phyloP scores from a whole-genome alignment of 2,113 vertebrate species.

The Coptodon rendalli region DNA sequence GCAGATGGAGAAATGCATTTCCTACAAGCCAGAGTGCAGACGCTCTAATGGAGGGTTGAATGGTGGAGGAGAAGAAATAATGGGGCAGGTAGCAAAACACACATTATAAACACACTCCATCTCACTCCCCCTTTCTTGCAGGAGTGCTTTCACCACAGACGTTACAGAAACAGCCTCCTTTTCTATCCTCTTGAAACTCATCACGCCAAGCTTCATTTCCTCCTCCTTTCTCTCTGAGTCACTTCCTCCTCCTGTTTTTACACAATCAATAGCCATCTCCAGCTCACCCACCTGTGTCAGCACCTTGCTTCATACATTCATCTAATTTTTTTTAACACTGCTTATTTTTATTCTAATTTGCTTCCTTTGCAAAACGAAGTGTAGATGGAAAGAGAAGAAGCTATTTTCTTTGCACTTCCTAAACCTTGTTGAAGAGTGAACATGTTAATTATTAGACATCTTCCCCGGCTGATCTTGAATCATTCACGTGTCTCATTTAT shows the following conservation, averaged over 20 bases:
- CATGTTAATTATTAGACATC: neutral
- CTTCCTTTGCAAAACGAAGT: neutral
- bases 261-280: neutral
- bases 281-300: neutral
- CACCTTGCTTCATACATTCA: neutral
- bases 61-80: neutral
- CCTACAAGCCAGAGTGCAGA: neutral
- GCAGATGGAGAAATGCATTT: neutral
- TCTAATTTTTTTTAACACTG: neutral
- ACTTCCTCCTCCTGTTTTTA: slow-evolving; percentile 6
- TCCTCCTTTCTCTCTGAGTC: slow-evolving; percentile 1
- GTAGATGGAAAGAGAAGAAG: neutral
- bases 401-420: neutral
- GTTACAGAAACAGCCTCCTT: neutral
- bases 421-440: neutral
- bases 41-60: neutral
- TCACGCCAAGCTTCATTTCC: neutral
- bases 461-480: neutral
- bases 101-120: neutral
- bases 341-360: neutral
- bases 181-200: neutral
- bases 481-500: neutral
- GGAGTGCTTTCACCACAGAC: neutral
- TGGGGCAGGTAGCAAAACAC: neutral
- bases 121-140: neutral